phyloP scores from a whole-genome alignment of 2,888 invertebrate genomes.

The Tridacna gigas region DNA sequence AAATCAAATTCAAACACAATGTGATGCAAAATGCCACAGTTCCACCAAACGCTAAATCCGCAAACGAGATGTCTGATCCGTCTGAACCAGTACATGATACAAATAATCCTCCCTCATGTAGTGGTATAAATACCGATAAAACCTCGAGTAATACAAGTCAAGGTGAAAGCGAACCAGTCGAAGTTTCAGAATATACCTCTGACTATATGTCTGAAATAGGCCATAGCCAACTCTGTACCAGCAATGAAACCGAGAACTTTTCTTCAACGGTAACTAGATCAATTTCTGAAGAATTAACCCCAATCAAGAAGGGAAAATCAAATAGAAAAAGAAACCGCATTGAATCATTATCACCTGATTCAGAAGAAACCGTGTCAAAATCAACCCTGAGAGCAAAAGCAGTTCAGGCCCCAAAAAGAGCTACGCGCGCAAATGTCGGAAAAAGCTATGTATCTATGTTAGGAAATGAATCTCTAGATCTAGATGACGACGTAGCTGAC shows the following conservation, averaged over 20 bases:
- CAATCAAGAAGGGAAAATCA: background rate
- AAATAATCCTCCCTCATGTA: background rate
- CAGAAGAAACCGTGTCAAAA: background rate
- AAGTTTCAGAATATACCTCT: background rate
- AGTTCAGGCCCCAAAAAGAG: too few species aligned
- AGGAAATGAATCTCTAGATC: background rate
- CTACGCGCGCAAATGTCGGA: too few species aligned
- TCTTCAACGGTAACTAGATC: background rate
- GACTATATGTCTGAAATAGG: background rate
- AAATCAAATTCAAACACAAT: too few species aligned
- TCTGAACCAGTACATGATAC: background rate
- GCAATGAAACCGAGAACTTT: background rate
- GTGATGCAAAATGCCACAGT: too few species aligned
- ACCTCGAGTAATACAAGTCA: background rate
- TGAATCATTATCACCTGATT: background rate
- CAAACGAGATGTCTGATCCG: too few species aligned
- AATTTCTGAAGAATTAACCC: background rate
- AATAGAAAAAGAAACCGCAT: background rate
- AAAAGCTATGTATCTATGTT: background rate
- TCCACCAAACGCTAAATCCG: too few species aligned
- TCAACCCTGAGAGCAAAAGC: too few species aligned
- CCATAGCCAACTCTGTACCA: background rate
- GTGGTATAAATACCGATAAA: background rate
- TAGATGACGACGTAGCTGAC: background rate
- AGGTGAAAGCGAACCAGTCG: background rate